Base-by-base conservation (phyloP, 2,797 vertebrate species). In the Gadopsis marmoratus region DNA sequence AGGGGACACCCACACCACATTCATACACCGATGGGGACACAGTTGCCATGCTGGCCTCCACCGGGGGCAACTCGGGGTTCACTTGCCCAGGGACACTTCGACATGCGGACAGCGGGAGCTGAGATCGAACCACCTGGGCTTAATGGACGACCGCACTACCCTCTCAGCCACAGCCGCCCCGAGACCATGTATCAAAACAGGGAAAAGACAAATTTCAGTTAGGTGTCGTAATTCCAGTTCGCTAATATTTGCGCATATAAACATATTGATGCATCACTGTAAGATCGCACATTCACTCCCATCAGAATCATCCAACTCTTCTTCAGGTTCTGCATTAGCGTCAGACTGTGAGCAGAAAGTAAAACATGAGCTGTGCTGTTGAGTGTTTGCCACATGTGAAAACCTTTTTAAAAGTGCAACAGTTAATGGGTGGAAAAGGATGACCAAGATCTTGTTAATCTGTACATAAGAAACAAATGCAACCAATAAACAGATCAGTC, bases 401-500 rank as follows among this genome's bases (percentile, higher is more conserved):
- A 81, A 63, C 10, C 5, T 43, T 76, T 23, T 54, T 37, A 5
- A 58, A 41, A 50, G 23, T 61, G 41, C 41, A 43, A 41, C 37
- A 63, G 33, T 41, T 54, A 12, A 55, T 26, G 3, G 5, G 5
- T 37, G 7, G 45, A 17, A 59, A 60, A 23, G 21, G 41, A 76
- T 0, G 9, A 13, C 4, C 2, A 29, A 58, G n/a, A 23, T 48
- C 7, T 69, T 8, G 0, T 64, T 54, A 43, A 55, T 12, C 37
- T 58, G 23, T 16, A 14, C 7, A 29, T 17, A 70, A 69, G 3
- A 62, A 72, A 71, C 47, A 66, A 60, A 71, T 21, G 3, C 16
- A 51, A 59, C 41, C n/a, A 65, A 77, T 63, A 29, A 71, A 66
- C 35, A 37, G 59, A 17, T 63, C 43, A 65, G 12, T 29, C 1